These are phyloP conservation scores for Bactericera cockerelli DNA, from an alignment of 1,140 invertebrate genomes.

Conservation along the genomic window DNA sequence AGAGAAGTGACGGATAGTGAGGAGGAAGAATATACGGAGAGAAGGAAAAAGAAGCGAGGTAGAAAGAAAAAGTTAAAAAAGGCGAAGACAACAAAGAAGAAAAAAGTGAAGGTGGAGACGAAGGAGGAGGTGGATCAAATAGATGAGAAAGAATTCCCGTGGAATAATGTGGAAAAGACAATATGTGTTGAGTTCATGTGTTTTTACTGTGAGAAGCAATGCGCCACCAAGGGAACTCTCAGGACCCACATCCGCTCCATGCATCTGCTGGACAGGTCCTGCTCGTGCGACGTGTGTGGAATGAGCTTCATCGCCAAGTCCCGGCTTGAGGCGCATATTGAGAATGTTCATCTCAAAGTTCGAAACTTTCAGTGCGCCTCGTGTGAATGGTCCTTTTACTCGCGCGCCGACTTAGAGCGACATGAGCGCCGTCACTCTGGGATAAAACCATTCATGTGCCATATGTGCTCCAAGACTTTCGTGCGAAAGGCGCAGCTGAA, in stretches of 20 bases:
- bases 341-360: not conserved
- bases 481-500: constrained; percentile 18
- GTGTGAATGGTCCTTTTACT: not conserved
- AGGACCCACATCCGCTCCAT: not conserved
- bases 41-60: not conserved
- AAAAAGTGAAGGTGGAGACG: not conserved
- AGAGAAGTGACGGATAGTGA: not conserved
- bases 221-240: not conserved
- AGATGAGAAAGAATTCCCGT: not conserved
- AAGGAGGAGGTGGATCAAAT: not conserved
- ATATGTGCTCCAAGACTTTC: constrained; percentile 31
- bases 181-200: not conserved
- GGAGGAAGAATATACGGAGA: not conserved
- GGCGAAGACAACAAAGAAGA: not conserved
- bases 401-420: constrained; percentile 16
- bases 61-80: not conserved
- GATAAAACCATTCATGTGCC: constrained; percentile 38
- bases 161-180: not conserved
- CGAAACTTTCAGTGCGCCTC: not conserved
- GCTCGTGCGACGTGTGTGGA: not conserved
- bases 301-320: constrained; percentile 5
- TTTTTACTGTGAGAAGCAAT: constrained; percentile 1
- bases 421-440: constrained; percentile 32
- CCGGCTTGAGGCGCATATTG: not conserved
- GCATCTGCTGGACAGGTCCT: not conserved